phyloP scores from a whole-genome alignment of 2,113 vertebrate genomes.

The Scatophagus argus region DNA sequence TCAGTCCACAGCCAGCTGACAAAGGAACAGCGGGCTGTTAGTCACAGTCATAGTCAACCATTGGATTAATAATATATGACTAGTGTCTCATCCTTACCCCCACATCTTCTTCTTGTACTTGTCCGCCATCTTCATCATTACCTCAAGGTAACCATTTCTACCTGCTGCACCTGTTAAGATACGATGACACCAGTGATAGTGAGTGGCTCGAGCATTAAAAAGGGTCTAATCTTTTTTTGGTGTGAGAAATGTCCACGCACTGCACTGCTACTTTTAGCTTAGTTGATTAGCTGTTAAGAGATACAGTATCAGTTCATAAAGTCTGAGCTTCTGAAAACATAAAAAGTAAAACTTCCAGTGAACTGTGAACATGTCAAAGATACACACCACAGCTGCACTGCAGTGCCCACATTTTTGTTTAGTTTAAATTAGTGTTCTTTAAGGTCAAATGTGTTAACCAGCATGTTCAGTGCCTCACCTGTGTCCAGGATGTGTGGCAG shows the following conservation, averaged over 20 bases:
- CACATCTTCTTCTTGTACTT: conserved; percentile 99
- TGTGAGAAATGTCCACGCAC: too few relatives aligned
- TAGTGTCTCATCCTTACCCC: conserved; percentile 87
- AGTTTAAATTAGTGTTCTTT: too few relatives aligned
- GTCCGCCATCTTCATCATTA: conserved; percentile 94
- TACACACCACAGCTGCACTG: neutral
- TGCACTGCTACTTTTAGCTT: neutral
- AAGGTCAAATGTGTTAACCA: too few relatives aligned
- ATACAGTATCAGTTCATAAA: neutral
- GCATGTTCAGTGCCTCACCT: conserved; percentile 79
- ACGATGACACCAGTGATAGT: neutral
- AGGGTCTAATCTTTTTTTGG: neutral
- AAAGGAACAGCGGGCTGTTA: neutral
- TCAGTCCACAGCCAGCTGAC: conserved; percentile 91
- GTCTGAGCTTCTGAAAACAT: neutral
- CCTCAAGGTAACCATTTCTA: conserved; percentile 92
- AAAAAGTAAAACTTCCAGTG: neutral
- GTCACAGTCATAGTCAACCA: neutral
- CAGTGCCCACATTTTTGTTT: neutral
- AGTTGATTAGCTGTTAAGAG: neutral
- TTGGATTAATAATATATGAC: too few relatives aligned
- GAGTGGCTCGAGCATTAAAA: conserved; percentile 1
- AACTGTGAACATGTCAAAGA: neutral
- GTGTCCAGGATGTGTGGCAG: conserved; percentile 97
- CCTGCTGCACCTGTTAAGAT: conserved; percentile 88